Evolutionary conservation across 2,113 vertebrate genomes (phyloP), one percentile per base, ranked within the genome.

Genomic region (Etia nguti): DNA sequence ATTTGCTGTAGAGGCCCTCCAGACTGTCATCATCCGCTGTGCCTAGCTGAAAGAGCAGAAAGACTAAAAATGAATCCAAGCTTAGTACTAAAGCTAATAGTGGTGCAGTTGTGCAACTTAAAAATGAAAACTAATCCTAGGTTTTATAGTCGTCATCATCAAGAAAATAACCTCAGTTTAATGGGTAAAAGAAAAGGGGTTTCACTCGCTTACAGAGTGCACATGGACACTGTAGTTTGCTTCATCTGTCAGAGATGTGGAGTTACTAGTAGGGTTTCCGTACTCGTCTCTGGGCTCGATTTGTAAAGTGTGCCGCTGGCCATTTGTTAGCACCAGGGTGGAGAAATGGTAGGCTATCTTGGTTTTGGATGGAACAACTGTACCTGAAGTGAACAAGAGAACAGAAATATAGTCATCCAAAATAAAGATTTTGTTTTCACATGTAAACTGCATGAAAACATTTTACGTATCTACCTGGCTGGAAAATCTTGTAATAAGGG

Each of bases 271-370:
- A 46, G 98, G 98, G 94, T 99, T 99, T 89, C 98, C 98, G 77
- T 99, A 99, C 80, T 99, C 98, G 73, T 99, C 98, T 89, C 98
- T 97, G 75, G 99, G 99, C 89, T 97, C 98, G 88, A 99, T 98
- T 92, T 99, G 98, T 90, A 99, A 95, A 5, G 97, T 98, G 92
- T 99, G 98, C 84, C 98, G 97, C 90, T 99, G 97, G 79, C 97
- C 97, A 82, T 96, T 97, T 16, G 97, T 98, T 94, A 99, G 95
- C 87, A 99, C 98, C 94, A 99, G 95, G 50, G 99, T 99, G 84
- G 99, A 99, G 93, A 99, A 99, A 95, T 99, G 99, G 94, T 97
- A 98, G 43, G 98, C 96, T 55, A 99, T 99, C 96, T 99, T 98
- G 86, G 99, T 99, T 96, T 99, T 99, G 70, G 98, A 98, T 86